These are phyloP conservation scores for Burhinus oedicnemus DNA, from an alignment of 2,113 vertebrate species.

Conservation along the genomic window DNA sequence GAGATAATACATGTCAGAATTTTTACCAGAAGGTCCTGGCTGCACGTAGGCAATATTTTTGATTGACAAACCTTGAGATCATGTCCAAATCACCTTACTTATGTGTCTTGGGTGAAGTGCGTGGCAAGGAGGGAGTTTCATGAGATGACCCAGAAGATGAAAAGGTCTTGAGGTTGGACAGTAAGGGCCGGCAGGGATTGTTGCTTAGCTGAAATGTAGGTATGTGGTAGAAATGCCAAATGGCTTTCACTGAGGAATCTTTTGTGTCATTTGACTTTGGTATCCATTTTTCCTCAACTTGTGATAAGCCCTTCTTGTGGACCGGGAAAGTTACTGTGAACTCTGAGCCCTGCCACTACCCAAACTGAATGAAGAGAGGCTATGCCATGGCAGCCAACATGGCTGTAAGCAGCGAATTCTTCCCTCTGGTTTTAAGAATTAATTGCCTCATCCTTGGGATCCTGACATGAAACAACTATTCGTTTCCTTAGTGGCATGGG, in stretches of 20 bases:
- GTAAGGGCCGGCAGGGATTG: background rate
- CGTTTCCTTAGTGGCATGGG: background rate
- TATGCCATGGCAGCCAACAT: fast-evolving
- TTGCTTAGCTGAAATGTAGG: background rate
- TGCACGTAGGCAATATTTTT: slow-evolving; percentile 39
- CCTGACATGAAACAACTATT: background rate
- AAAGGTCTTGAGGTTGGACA: background rate
- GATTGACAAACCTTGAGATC: slow-evolving; percentile 34
- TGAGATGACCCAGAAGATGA: background rate
- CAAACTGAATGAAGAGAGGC: background rate
- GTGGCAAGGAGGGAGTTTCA: background rate
- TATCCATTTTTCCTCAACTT: background rate
- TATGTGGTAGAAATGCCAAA: background rate
- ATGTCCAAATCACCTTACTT: background rate
- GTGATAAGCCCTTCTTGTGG: background rate
- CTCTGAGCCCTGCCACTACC: background rate
- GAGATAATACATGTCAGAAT: slow-evolving; percentile 27
- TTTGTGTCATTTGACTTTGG: background rate
- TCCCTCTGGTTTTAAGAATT: background rate
- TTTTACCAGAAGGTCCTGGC: slow-evolving; percentile 27
- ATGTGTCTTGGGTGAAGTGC: background rate
- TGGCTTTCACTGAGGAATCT: background rate
- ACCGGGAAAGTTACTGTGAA: background rate
- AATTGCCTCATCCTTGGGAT: background rate
- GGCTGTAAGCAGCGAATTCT: background rate